Base-by-base conservation (phyloP, 2,797 vertebrate species). In the Champsocephalus esox region DNA sequence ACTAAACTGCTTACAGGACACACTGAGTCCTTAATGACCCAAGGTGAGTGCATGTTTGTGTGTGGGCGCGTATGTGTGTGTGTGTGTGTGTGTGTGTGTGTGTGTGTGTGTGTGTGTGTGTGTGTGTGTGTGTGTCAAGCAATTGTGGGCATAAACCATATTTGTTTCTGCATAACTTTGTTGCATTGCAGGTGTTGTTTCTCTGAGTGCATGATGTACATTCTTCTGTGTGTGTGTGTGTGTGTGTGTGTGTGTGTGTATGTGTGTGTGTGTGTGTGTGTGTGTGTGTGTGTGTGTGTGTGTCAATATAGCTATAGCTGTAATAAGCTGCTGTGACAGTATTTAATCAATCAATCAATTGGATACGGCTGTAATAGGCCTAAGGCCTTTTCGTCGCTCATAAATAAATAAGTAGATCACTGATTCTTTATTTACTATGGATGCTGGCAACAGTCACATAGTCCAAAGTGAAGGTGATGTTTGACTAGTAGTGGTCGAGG, bases 1-100 rank as follows among this genome's bases (percentile, higher is more conserved):
- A 70, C 87, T 83, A 92, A 93, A 93, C 64, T 92, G 92, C 92
- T 93, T 93, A 93, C 92, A 92, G 89, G 88, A 93, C 91, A 92
- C 84, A 91, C 88, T 87, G 75, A 90, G 82, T 83, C 89, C 86
- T 92, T 92, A 92, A 92, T 92, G 90, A 91, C 77, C 87, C 60
- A 73, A 57, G 46, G 77, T 84, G 69, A 75, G 68, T 79, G 72
- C 74, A 64, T 43, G 66, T 81, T 28, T 28, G 24, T 28, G 24
- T 28, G 24, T 28, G 24, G 24, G 24, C 24, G 24, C 3, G 24
- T 28, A 0, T 28, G 24, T 24, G 70, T 56, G 77, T 80, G 75
- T 69, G 65, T 75, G 75, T 66, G 73, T 75, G 69, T 64, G 55
- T 76, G 46, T 75, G 51, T 76, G 54, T 58, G 49, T 71, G 55